These are phyloP conservation scores for Rachycentron canadum DNA, from an alignment of 2,797 vertebrate genomes.

Conservation along the genomic window DNA sequence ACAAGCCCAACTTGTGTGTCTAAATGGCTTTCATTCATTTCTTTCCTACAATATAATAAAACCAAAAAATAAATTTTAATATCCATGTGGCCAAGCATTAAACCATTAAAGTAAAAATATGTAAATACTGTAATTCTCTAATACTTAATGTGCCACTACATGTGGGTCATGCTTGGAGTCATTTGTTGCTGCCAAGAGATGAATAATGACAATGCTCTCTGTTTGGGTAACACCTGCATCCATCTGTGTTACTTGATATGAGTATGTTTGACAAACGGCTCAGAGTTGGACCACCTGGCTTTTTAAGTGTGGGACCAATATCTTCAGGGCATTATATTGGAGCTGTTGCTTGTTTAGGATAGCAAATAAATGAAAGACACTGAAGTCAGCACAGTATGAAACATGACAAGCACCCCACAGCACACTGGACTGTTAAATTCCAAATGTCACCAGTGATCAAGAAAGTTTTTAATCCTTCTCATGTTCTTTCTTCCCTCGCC, in stretches of 20 bases:
- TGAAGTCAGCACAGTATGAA: conserved; percentile 6
- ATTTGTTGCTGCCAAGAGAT: conserved; percentile 53
- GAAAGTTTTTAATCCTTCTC: conserved; percentile 57
- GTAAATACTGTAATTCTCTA: conserved; percentile 39
- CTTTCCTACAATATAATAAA: neutral
- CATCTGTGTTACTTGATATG: conserved; percentile 74
- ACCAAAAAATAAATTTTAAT: neutral
- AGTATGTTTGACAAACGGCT: conserved; percentile 67
- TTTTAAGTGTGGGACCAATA: conserved; percentile 49
- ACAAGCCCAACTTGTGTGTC: neutral
- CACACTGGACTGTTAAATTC: conserved; percentile 18
- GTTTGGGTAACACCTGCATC: conserved; percentile 78
- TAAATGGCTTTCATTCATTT: neutral
- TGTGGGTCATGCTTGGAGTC: conserved; percentile 45
- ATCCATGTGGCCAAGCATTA: conserved; percentile 2
- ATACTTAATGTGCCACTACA: conserved; percentile 48
- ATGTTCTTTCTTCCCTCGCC: conserved; percentile 13
- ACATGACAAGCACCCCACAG: conserved; percentile 19
- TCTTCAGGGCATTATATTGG: conserved; percentile 31
- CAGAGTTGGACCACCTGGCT: conserved; percentile 72
- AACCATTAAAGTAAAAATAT: conserved; percentile 56
- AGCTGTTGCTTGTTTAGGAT: conserved; percentile 26
- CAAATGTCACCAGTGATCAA: conserved; percentile 41
- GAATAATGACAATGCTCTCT: conserved; percentile 66
- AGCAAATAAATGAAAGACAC: conserved; percentile 31